Evolutionary conservation across 2,888 invertebrate species (phyloP), one percentile per base, ranked within the genome.

Genomic region (Diploptera punctata): DNA sequence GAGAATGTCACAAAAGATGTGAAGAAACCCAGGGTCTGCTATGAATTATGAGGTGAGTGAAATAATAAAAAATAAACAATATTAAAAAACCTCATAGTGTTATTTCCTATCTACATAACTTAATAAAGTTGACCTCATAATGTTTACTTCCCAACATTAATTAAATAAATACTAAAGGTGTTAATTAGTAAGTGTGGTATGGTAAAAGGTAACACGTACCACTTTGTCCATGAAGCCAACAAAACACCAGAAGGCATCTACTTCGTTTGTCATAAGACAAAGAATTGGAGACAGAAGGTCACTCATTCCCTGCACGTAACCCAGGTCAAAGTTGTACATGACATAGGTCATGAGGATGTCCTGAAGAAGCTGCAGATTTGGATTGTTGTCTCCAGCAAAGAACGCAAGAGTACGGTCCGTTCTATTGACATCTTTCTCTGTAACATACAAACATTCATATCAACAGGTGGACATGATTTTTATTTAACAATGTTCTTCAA

Each of bases 191-290:
- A n/a, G n/a, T n/a, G n/a, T n/a, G n/a, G n/a, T n/a, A n/a, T n/a
- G n/a, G n/a, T n/a, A n/a, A n/a, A n/a, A n/a, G n/a, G n/a, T n/a
- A 38, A 74, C 75, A 85, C 91, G 87, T 82, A 95, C 96, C 82
- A 99, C 93, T 86, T 91, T 91, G 73, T 98, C 92, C 97, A 99
- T 99, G 79, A 98, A 95, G 9, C 98, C 98, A 44, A 95, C 97
- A 82, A 99, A 99, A 83, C 98, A 97, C 99, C 99, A 99, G 85
- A 99, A 99, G 0, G 97, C 92, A 81, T 99, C 98, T 2, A 95
- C 95, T 83, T 99, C 99, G 80, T 96, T 93, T 76, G 93, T 91
- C 86, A 98, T 87, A 60, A 98, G 87, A 80, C 93, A 89, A 70
- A 99, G 84, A 78, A 99, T 90, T 0, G 99, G 99, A 5, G 98